Evolutionary conservation across 2,797 vertebrate genomes (phyloP).

Genomic region (Phalloptychus januarius): DNA sequence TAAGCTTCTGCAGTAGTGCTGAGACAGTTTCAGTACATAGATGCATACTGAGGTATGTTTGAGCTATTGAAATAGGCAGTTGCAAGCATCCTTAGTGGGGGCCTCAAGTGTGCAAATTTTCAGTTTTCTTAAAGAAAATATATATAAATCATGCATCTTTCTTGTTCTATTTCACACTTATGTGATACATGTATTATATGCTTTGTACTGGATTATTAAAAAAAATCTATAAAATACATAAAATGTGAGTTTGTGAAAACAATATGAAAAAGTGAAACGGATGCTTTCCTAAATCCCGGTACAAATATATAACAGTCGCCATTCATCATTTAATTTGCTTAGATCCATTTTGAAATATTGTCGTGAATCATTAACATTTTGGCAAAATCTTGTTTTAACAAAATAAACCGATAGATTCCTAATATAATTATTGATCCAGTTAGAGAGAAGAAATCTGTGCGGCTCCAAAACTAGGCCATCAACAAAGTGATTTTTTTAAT

Average conservation of each 20-base stretch:
- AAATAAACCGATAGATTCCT: constrained; percentile 9
- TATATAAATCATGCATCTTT: background rate
- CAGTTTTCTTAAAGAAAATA: background rate
- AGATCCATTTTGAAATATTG: background rate
- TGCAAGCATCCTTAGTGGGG: background rate
- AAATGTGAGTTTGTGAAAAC: background rate
- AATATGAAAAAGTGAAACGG: background rate
- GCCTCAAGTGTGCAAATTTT: background rate
- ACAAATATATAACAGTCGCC: background rate
- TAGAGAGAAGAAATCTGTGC: background rate
- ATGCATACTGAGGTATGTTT: background rate
- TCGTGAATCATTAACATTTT: background rate
- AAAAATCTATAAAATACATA: background rate
- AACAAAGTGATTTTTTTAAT: constrained; percentile 20
- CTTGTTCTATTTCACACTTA: background rate
- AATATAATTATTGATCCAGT: background rate
- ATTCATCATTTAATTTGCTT: constrained; percentile 16
- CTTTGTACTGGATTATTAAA: background rate
- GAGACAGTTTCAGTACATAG: background rate
- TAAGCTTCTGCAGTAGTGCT: background rate
- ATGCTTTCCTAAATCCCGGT: background rate
- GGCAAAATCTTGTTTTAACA: background rate
- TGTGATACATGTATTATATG: background rate
- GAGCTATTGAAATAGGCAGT: too few relatives aligned
- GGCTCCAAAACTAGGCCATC: constrained; percentile 14